phyloP scores from a whole-genome alignment of 2,113 vertebrate species.

The Oryctolagus cuniculus region mOryCun1.1 NC_091443.1:110641001-110641500 shows the following conservation, averaged over 20 bases:
- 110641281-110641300: slow-evolving; percentile 99
- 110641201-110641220: neutral
- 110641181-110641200: neutral
- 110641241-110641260: slow-evolving; percentile 88
- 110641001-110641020: slow-evolving; percentile 40
- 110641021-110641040: slow-evolving; percentile 11
- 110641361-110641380: neutral
- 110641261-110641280: slow-evolving; percentile 99
- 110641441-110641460: neutral
- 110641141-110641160: slow-evolving; percentile 56
- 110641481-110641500: neutral
- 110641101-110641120: neutral
- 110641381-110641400: neutral
- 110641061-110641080: neutral
- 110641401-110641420: slow-evolving; percentile 29
- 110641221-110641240: slow-evolving; percentile 36
- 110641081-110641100: neutral
- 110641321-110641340: slow-evolving; percentile 54
- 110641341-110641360: neutral
- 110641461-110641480: neutral
- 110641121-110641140: slow-evolving; percentile 25
- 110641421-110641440: neutral
- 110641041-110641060: neutral
- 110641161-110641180: neutral
- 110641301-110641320: slow-evolving; percentile 87